Conservation (phyloP, 2,113 vertebrate species). For the Lethenteron reissneri region DNA sequence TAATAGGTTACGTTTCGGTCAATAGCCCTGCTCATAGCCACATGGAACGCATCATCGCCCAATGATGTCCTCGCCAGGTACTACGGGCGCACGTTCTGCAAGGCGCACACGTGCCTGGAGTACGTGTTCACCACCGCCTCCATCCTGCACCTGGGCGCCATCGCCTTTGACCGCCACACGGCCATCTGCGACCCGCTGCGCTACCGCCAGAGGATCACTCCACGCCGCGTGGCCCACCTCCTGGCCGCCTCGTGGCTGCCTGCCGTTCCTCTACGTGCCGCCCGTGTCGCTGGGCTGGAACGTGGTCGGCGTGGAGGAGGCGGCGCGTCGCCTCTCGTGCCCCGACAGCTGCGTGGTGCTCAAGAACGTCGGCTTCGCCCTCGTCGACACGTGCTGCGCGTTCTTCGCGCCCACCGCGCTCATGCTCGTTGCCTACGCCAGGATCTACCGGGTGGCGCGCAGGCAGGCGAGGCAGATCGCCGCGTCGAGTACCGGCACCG, state of each 20-base stretch:
- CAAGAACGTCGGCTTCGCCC: constrained; percentile 42
- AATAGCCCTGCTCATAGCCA: too few relatives aligned
- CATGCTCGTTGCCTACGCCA: constrained; percentile 72
- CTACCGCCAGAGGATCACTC: constrained; percentile 44
- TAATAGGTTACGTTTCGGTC: too few relatives aligned
- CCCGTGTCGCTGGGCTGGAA: constrained; percentile 92
- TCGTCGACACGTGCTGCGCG: constrained; percentile 54
- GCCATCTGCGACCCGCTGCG: constrained; percentile 58
- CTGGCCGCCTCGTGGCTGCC: constrained; percentile 53
- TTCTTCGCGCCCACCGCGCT: constrained; percentile 63
- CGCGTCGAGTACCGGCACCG: constrained; percentile 11
- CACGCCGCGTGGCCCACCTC: constrained; percentile 28
- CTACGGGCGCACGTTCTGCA: constrained; percentile 42
- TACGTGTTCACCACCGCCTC: constrained; percentile 91
- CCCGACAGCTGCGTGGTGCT: constrained; percentile 34
- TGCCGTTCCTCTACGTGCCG: constrained; percentile 40
- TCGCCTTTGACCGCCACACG: constrained; percentile 75
- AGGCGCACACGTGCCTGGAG: constrained; percentile 69
- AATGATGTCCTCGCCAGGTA: constrained; percentile 18
- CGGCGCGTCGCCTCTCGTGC: neutral
- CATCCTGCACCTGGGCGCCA: constrained; percentile 76
- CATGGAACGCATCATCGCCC: too few relatives aligned
- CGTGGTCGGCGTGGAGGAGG: constrained; percentile 29
- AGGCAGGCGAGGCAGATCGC: constrained; percentile 60
- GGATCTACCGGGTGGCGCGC: constrained; percentile 58